Evolutionary conservation across 2,797 vertebrate species (phyloP).

Genomic region (Bucorvus abyssinicus): DNA sequence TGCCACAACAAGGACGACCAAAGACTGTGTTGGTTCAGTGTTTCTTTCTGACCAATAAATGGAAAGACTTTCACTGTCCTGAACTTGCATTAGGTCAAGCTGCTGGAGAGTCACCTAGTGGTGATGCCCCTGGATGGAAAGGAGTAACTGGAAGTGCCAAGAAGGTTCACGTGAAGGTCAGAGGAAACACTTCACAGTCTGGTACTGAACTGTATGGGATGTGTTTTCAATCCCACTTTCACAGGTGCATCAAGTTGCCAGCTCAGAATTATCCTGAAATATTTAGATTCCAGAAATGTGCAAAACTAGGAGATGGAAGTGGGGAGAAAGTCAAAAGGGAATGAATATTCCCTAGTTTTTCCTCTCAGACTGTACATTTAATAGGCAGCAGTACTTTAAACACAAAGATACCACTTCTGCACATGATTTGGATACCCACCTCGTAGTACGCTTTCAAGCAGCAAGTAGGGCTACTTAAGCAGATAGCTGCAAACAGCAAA

Average conservation of each 20-base stretch:
- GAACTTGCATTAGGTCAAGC: neutral
- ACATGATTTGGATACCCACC: neutral
- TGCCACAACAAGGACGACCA: neutral
- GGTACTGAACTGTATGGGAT: neutral
- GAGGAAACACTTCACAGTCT: neutral
- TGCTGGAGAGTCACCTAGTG: constrained; percentile 2
- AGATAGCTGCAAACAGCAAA: neutral
- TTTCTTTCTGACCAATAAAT: neutral
- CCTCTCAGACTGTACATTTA: neutral
- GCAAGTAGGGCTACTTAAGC: neutral
- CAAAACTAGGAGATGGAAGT: neutral
- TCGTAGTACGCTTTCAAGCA: neutral
- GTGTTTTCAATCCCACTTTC: neutral
- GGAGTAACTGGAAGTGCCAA: neutral
- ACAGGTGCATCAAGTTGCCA: rapidly evolving
- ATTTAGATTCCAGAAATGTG: neutral
- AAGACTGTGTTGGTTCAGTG: neutral
- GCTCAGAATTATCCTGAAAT: neutral
- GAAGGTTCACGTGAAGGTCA: neutral
- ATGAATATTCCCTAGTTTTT: neutral
- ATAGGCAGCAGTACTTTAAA: neutral
- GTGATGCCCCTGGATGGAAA: neutral
- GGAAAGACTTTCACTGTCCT: neutral
- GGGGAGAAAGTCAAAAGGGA: neutral
- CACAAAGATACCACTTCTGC: neutral